These are phyloP conservation scores for Orthosia gracilis DNA, from an alignment of 2,888 invertebrate genomes.

Conservation along the genomic window DNA sequence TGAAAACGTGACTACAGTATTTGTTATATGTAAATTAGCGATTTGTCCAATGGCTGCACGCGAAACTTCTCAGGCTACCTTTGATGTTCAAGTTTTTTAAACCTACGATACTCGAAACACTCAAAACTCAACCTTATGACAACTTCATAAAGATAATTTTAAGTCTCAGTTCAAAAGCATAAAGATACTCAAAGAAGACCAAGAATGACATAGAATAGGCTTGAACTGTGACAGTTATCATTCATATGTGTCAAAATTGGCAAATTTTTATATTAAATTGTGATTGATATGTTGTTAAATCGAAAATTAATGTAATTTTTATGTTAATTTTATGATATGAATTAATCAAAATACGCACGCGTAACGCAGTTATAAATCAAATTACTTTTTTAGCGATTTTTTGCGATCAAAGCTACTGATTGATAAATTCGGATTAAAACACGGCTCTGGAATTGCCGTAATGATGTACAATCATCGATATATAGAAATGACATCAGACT, in stretches of 20 bases:
- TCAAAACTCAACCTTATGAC: conserved; percentile 53
- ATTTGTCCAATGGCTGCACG: conserved; percentile 84
- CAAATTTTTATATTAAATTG: conserved; percentile 5
- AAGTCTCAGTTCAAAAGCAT: background rate
- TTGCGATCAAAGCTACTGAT: conserved; percentile 40
- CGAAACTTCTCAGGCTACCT: conserved; percentile 76
- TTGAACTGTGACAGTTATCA: conserved; percentile 60
- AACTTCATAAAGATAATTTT: conserved; percentile 40
- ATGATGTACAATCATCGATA: conserved; percentile 33
- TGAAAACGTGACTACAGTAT: conserved; percentile 90
- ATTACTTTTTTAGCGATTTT: conserved; percentile 17
- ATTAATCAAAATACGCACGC: conserved; percentile 42
- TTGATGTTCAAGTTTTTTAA: conserved; percentile 80
- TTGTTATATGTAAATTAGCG: conserved; percentile 91
- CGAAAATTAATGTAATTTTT: conserved; percentile 38
- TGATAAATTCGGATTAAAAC: conserved; percentile 36
- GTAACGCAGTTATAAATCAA: conserved; percentile 51
- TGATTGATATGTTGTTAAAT: conserved; percentile 44
- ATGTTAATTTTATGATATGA: conserved; percentile 43
- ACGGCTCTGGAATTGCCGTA: conserved; percentile 16
- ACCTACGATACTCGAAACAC: conserved; percentile 55
- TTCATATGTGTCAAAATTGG: conserved; percentile 55
- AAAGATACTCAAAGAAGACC: conserved; percentile 39
- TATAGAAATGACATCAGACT: conserved; percentile 63
- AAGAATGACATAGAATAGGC: conserved; percentile 24